Base-by-base conservation (phyloP, 2,797 vertebrate species). In the Cercopithecus petaurista region DNA sequence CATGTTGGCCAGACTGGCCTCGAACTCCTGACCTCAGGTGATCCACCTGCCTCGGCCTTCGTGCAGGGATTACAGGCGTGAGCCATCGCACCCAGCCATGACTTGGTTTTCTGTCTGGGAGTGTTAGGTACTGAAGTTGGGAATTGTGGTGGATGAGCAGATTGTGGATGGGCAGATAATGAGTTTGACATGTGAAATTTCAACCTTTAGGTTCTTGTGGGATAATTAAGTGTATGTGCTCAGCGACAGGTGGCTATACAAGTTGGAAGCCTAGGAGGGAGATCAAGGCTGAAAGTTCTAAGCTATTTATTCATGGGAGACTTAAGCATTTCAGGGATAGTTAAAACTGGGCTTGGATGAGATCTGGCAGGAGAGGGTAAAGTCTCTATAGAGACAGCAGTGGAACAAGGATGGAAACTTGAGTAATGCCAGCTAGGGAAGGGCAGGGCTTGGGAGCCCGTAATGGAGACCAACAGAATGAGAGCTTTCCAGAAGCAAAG, bases 91-190 rank as follows among this genome's bases (percentile, higher is more conserved):
- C 33, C 64, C 7, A 3, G 17, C 33, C 33, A 22, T 28, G 84
- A 57, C 64, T 22, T 90, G 52, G 9, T n/a, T 94, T 97, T 95
- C 61, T 83, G 4, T 75, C 61, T 52, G 80, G 75, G 24, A 36
- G 43, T 67, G 33, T 59, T 82, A 59, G 26, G 30, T 70, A 79
- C 26, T 77, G 43, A 93, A 93, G 50, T 26, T 64, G 91, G 77
- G 48, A 90, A 52, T 80, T 75, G 52, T 83, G 26, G 39, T 43
- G 22, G 4, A 76, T 26, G 48, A 76, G 21, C 28, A 61, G 17
- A 86, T 67, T 48, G 10, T 57, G 7, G 52, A 8, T 30, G 17
- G 46, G 75, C n/a, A 70, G 33, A 33, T 0, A 24, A 36, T 70
- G 36, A 61, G 36, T 75, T 30, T 72, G 59, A 24, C 26, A 33